phyloP scores from a whole-genome alignment of 2,113 vertebrate species.

The Leucoraja erinaceus region DNA sequence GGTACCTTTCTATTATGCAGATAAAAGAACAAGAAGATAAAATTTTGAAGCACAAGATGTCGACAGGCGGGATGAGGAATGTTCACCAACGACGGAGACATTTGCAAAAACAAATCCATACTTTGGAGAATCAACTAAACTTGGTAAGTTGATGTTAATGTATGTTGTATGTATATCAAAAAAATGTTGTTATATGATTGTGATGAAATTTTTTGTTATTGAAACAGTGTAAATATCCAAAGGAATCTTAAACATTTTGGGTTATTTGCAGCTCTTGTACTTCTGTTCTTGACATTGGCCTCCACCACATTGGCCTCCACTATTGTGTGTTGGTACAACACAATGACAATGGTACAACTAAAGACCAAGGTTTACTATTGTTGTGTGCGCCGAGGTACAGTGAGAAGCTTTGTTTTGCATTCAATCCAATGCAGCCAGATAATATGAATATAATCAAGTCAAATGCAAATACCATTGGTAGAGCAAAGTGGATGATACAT shows the following conservation, averaged over 20 bases:
- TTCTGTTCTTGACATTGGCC: neutral
- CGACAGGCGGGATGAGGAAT: neutral
- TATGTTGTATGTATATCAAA: neutral
- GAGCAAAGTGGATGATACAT: too few relatives aligned
- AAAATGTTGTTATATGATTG: too few relatives aligned
- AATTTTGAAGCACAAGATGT: constrained; percentile 39
- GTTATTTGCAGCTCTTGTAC: neutral
- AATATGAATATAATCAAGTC: too few relatives aligned
- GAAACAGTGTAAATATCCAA: neutral
- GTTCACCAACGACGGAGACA: neutral
- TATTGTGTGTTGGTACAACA: too few relatives aligned
- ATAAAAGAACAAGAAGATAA: constrained; percentile 43
- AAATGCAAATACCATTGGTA: too few relatives aligned
- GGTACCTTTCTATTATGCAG: constrained; percentile 40
- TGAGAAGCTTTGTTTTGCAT: too few relatives aligned
- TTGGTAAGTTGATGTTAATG: constrained; percentile 29
- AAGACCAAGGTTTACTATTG: too few relatives aligned
- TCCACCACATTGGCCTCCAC: too few relatives aligned
- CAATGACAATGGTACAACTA: too few relatives aligned
- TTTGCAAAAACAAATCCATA: constrained; percentile 42
- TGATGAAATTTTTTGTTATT: neutral
- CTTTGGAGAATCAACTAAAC: constrained; percentile 40
- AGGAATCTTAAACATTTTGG: neutral
- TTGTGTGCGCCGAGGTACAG: too few relatives aligned
- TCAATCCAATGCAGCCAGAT: too few relatives aligned